Evolutionary conservation across 2,888 invertebrate species (phyloP).

Genomic region (Monoplex corrugatus): DNA sequence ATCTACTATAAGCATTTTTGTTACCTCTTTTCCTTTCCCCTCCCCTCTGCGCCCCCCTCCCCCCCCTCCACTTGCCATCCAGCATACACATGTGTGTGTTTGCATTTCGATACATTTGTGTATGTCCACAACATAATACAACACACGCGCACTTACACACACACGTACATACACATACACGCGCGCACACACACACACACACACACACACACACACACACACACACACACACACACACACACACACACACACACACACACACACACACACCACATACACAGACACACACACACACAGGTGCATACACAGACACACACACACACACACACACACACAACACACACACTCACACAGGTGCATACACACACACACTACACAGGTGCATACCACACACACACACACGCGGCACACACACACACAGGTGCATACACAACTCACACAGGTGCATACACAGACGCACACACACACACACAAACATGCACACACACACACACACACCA

Average conservation of each 20-base stretch:
- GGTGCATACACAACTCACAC: too few species aligned
- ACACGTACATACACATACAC: not conserved
- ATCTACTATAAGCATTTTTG: too few species aligned
- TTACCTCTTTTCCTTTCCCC: too few species aligned
- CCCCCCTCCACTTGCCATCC: too few species aligned
- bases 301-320: not conserved
- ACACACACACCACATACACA: not conserved
- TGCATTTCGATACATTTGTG: too few species aligned
- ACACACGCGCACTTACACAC: constrained; percentile 29
- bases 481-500: not conserved
- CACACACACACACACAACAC: not conserved
- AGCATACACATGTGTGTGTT: too few species aligned
- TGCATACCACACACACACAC: not conserved
- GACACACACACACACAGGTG: not conserved
- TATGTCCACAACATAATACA: too few species aligned
- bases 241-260: constrained; percentile 9
- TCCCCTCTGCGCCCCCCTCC: too few species aligned
- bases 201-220: constrained; percentile 3
- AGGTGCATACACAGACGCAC: too few species aligned
- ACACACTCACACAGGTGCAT: constrained; percentile 3
- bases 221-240: not conserved
- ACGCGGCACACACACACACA: too few species aligned
- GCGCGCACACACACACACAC: not conserved
- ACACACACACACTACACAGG: constrained; percentile 16
- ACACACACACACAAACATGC: too few species aligned